Evolutionary conservation across 2,888 invertebrate genomes (phyloP).

Genomic region (Electrophaes corylata): DNA sequence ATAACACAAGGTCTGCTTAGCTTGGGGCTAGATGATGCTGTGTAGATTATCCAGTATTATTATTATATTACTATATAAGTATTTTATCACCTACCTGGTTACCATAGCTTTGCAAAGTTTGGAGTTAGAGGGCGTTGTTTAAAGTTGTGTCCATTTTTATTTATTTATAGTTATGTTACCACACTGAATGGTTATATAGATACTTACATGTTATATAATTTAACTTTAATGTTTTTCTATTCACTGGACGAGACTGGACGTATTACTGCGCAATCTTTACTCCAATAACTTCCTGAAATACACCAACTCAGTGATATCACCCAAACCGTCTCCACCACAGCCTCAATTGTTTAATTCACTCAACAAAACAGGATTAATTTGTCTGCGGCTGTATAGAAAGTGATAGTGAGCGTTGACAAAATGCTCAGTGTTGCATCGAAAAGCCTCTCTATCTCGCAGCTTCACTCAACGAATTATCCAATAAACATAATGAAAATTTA

Average conservation of each 20-base stretch:
- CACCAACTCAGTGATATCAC: background rate
- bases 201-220: no score
- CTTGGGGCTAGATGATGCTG: no score
- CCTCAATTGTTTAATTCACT: conserved; percentile 31
- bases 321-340: conserved; percentile 21
- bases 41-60: no score
- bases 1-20: no score
- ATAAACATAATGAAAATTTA: conserved; percentile 84
- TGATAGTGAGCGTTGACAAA: conserved; percentile 59
- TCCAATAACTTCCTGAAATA: background rate
- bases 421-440: conserved; percentile 80
- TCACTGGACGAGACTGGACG: no score
- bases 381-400: conserved; percentile 38
- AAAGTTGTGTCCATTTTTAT: no score
- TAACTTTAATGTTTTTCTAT: background rate
- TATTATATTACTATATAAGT: no score
- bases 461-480: conserved; percentile 80
- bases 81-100: no score
- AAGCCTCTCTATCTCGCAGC: conserved; percentile 76
- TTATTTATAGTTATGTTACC: no score
- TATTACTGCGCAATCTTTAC: background rate
- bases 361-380: conserved; percentile 34
- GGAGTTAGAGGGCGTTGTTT: no score
- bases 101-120: no score
- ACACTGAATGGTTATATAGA: no score